A percentile compares a stretch with the other conserved stretches of the same genome.
phyloP scores from a whole-genome alignment of 2,888 invertebrate species.

The Hartigia nigra region DNA sequence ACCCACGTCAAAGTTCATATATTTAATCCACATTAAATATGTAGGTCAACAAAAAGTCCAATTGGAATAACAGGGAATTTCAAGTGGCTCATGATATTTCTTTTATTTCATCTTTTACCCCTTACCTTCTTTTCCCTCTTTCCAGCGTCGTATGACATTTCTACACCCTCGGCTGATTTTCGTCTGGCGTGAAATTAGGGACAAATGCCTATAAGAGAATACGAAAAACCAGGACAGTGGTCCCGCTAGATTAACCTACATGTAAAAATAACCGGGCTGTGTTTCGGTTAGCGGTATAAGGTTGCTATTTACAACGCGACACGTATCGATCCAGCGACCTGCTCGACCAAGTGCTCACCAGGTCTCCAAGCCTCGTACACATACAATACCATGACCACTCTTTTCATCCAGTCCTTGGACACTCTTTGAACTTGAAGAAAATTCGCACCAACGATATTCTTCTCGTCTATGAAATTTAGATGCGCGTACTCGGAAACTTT shows the following conservation, averaged over 20 bases:
- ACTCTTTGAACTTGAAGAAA: neutral
- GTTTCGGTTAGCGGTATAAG: constrained; percentile 2
- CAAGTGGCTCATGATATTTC: no score
- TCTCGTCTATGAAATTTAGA: neutral
- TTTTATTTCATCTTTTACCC: neutral
- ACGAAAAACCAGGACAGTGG: neutral
- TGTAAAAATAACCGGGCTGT: constrained; percentile 1
- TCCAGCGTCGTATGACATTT: neutral
- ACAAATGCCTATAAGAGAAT: neutral
- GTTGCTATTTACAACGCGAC: constrained; percentile 27
- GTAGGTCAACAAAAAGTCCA: neutral
- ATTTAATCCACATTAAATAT: neutral
- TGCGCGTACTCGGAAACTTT: neutral
- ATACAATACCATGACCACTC: neutral
- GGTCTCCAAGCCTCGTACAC: neutral
- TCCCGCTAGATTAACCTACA: neutral
- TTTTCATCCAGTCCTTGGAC: neutral
- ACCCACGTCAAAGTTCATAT: neutral
- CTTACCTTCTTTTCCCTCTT: neutral
- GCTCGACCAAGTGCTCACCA: constrained; percentile 3
- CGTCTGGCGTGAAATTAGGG: neutral
- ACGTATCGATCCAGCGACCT: constrained; percentile 36
- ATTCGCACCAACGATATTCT: neutral
- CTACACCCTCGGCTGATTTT: neutral
- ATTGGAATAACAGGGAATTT: neutral